Conservation (phyloP, 2,797 vertebrate genomes). For the Ibycter americanus region DNA sequence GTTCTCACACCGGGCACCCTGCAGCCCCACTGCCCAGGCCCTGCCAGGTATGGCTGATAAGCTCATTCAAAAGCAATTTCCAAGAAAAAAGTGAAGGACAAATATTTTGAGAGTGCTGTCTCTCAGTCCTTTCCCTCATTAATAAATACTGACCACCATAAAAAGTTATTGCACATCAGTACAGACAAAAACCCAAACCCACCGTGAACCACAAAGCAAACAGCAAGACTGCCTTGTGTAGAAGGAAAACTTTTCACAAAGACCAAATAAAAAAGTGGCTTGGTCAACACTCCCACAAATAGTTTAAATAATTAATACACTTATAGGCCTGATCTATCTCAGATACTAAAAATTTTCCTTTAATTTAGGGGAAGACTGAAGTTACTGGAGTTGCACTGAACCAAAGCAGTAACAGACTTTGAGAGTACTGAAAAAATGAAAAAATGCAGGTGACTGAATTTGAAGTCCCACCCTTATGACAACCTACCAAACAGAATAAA, state of each 20-base stretch:
- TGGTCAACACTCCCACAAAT: not conserved
- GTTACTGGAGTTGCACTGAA: not conserved
- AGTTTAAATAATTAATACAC: not conserved
- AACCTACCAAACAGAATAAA: not conserved
- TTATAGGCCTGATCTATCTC: not conserved
- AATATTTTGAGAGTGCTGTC: not conserved
- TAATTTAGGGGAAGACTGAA: not conserved
- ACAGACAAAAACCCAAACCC: fast-evolving
- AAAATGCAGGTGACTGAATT: not conserved
- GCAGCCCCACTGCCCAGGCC: not conserved
- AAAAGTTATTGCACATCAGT: not conserved
- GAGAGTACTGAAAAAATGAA: not conserved
- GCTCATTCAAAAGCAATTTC: not conserved
- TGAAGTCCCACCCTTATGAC: not conserved
- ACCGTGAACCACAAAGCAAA: not conserved
- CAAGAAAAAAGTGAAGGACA: not conserved
- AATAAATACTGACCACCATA: not conserved
- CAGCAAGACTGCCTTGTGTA: not conserved
- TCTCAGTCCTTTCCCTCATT: not conserved
- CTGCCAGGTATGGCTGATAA: not conserved
- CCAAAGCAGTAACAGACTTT: not conserved
- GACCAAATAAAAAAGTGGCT: not conserved
- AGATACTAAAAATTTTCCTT: not conserved
- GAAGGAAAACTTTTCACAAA: not conserved
- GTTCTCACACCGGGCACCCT: not conserved